These are phyloP conservation scores for Listronotus bonariensis DNA, from an alignment of 1,140 invertebrate species.

Conservation along the genomic window DNA sequence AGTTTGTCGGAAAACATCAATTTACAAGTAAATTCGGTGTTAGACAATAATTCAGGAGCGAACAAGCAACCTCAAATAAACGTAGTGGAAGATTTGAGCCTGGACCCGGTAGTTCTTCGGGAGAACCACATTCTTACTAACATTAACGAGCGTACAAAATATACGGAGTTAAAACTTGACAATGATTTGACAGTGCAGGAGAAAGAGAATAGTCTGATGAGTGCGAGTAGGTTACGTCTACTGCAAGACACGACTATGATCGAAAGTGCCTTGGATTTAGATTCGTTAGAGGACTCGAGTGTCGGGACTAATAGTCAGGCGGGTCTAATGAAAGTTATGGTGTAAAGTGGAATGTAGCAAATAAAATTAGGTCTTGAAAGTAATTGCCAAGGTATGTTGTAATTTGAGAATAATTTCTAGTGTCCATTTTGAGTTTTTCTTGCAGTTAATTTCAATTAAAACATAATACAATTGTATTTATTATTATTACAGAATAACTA, in stretches of 20 bases:
- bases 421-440: neutral
- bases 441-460: neutral
- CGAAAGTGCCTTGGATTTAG: conserved; percentile 81
- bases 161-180: conserved; percentile 43
- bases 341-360: conserved; percentile 29
- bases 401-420: neutral
- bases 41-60: neutral
- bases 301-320: conserved; percentile 52
- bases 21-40: neutral
- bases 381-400: neutral
- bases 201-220: conserved; percentile 54
- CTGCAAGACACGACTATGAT: conserved; percentile 86
- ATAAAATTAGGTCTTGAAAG: neutral
- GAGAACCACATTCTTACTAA: conserved; percentile 42
- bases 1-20: conserved; percentile 50
- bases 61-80: neutral
- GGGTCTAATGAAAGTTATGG: conserved; percentile 51
- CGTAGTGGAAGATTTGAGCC: conserved; percentile 47
- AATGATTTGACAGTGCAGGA: conserved; percentile 53
- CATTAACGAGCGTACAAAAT: conserved; percentile 27
- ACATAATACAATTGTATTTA: too few relatives aligned
- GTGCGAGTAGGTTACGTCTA: conserved; percentile 69
- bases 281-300: conserved; percentile 73
- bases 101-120: conserved; percentile 50
- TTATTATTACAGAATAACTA: too few relatives aligned